Base-by-base conservation (phyloP, 2,888 invertebrate species). In the Syritta pipiens region DNA sequence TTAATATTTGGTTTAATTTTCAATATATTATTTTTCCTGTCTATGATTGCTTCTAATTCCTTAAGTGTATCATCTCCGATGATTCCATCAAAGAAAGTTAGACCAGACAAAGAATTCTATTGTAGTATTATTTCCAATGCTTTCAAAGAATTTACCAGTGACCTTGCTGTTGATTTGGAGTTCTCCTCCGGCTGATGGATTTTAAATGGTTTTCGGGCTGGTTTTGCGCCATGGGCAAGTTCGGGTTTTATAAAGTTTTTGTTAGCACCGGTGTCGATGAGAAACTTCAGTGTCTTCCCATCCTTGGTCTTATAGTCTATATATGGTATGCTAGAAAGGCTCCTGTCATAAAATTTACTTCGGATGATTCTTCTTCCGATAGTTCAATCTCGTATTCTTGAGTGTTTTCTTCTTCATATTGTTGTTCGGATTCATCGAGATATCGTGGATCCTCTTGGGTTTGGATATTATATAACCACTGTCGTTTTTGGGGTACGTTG, bases 21-120 rank as follows among this genome's bases (percentile, higher is more conserved):
- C 10, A 71, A 46, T 14, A 48, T 4, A 42, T 81, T 76, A 9
- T 76, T 40, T 62, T 67, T 79, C 28, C 81, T 40, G 28, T 81
- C 77, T 17, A 82, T 71, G 22, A 81, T 12, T 6, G 82, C 82
- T 32, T 72, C 71, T 35, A 81, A 28, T 12, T 69, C 55, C 17
- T 79, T 81, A n/a, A 81, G 60, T 3, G 63, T 72, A 35, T 81
- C 81, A 35, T 82, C 81, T 2, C 82, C 79, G 9, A 81, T 79
- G 6, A 79, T 81, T 12, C 76, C 82, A 20, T 71, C 74, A 32
- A 79, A 82, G 3, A 48, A 46, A n/a, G 4, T 42, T 9, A 81
- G 77, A 69, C 14, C 74, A 24, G 10, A 81, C 55, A 22, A 69
- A 76, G 46, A 77, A 77, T 30, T 65, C 59, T 1, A 67, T 57